These are phyloP conservation scores for Parauchenoglanis ngamensis DNA, from an alignment of 2,797 vertebrate genomes.

Conservation along the genomic window DNA sequence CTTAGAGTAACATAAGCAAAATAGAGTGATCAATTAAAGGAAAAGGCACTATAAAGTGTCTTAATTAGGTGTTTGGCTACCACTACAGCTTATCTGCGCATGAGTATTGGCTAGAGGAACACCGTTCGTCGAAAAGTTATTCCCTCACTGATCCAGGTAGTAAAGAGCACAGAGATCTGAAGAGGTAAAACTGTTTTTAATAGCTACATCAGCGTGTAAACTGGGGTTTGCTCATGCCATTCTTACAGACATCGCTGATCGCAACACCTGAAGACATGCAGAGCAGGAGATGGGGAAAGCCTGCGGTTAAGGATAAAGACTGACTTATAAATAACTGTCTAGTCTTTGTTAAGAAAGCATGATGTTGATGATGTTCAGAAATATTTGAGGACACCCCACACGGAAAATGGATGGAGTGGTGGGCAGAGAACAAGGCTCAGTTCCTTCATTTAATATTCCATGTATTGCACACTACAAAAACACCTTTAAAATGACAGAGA, in stretches of 20 bases:
- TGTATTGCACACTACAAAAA: background rate
- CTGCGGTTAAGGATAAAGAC: background rate
- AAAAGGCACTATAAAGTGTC: background rate
- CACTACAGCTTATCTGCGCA: background rate
- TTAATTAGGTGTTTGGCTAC: background rate
- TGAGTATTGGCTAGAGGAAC: background rate
- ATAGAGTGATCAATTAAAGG: background rate
- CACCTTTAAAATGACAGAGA: background rate
- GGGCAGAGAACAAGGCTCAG: background rate
- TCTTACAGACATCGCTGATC: background rate
- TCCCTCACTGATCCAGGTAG: background rate
- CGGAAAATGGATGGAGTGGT: background rate
- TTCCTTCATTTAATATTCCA: background rate
- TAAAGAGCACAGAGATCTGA: background rate
- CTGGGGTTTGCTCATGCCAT: background rate
- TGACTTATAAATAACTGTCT: background rate
- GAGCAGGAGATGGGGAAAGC: background rate
- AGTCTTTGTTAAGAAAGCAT: background rate
- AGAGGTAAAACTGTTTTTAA: background rate
- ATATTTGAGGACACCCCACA: background rate
- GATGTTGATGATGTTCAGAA: background rate
- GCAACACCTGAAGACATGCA: background rate
- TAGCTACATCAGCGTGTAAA: background rate
- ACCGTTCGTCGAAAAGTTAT: background rate
- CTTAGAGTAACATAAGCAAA: background rate